Percentiles rank a stretch among this genome's conserved stretches.
These are phyloP conservation scores for Phymanthus crucifer DNA, from an alignment of 92 coral and sea anemone species.

Conservation along the genomic window DNA sequence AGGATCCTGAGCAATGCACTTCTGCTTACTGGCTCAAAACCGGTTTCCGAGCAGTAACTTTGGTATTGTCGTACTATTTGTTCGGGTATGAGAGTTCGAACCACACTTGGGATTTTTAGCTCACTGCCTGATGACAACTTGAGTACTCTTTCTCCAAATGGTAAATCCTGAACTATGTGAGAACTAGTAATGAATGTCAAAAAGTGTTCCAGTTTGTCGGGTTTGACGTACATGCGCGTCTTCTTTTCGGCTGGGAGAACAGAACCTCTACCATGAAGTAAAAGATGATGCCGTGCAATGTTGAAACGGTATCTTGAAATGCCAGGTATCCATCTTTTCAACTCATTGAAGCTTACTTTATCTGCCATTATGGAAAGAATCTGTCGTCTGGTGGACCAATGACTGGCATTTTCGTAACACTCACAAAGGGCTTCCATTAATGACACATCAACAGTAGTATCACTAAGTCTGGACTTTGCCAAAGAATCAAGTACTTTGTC, in stretches of 20 bases:
- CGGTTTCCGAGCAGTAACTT: slow-evolving; percentile 38
- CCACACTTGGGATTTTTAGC: slow-evolving; percentile 57
- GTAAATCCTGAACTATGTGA: slow-evolving; percentile 56
- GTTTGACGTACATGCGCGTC: slow-evolving; percentile 49
- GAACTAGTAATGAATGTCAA: slow-evolving; percentile 53
- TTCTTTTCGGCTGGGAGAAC: slow-evolving; percentile 26
- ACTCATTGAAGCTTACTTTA: slow-evolving; percentile 8
- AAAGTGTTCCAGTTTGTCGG: slow-evolving; percentile 54
- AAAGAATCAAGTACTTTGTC: background rate
- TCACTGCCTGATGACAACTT: slow-evolving; percentile 40
- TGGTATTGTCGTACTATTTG: slow-evolving; percentile 55
- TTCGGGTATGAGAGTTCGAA: slow-evolving; percentile 57
- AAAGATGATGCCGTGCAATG: slow-evolving; percentile 45
- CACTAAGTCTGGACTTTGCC: background rate
- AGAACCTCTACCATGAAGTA: slow-evolving; percentile 63
- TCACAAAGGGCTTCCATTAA: slow-evolving; percentile 11
- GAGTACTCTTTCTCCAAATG: slow-evolving; percentile 59
- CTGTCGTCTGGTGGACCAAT: slow-evolving; percentile 35
- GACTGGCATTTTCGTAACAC: slow-evolving; percentile 27
- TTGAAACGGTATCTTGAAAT: slow-evolving; percentile 43
- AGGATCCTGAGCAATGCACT: slow-evolving; percentile 48
- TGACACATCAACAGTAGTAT: background rate
- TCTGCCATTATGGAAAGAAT: slow-evolving; percentile 38
- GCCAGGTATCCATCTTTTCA: slow-evolving; percentile 35
- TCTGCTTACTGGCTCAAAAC: slow-evolving; percentile 57